phyloP scores from a whole-genome alignment of 1,140 invertebrate species.

The Pristionchus pacificus region DNA sequence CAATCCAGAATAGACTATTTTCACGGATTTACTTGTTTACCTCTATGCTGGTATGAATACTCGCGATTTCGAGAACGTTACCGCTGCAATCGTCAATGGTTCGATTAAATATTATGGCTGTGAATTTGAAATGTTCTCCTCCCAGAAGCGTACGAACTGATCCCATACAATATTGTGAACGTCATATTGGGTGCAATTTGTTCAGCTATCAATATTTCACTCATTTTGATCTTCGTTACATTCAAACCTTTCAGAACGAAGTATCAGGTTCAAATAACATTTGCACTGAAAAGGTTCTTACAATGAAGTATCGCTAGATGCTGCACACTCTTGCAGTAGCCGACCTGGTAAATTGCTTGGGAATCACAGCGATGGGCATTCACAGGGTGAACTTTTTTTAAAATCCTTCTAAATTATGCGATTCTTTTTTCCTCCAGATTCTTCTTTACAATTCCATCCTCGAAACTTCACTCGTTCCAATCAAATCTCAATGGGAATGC shows the following conservation, averaged over 20 bases:
- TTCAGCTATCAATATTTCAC: conserved; percentile 17
- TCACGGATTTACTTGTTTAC: no score
- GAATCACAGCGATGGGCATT: conserved; percentile 21
- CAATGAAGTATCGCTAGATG: conserved; percentile 1
- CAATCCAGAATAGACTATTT: no score
- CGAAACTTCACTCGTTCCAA: conserved; percentile 14
- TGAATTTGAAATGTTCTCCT: no score
- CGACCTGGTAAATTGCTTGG: conserved; percentile 17
- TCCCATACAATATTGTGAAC: conserved; percentile 27
- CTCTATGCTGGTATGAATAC: no score
- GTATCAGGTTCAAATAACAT: conserved; percentile 15
- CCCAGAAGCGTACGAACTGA: conserved; percentile 17
- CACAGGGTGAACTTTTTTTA: conserved; percentile 7
- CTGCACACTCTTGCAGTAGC: conserved; percentile 22
- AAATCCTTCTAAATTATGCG: no score
- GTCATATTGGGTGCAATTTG: conserved; percentile 13
- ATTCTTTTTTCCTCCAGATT: neutral
- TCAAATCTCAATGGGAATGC: conserved; percentile 28
- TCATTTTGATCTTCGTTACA: conserved; percentile 22
- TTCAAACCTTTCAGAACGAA: conserved; percentile 17
- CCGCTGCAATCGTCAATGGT: no score
- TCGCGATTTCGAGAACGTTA: no score
- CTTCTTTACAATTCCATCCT: conserved; percentile 18
- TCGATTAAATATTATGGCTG: no score
- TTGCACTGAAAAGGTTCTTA: neutral